Evolutionary conservation across 2,888 invertebrate genomes (phyloP).

Genomic region (Acronicta leporina): DNA sequence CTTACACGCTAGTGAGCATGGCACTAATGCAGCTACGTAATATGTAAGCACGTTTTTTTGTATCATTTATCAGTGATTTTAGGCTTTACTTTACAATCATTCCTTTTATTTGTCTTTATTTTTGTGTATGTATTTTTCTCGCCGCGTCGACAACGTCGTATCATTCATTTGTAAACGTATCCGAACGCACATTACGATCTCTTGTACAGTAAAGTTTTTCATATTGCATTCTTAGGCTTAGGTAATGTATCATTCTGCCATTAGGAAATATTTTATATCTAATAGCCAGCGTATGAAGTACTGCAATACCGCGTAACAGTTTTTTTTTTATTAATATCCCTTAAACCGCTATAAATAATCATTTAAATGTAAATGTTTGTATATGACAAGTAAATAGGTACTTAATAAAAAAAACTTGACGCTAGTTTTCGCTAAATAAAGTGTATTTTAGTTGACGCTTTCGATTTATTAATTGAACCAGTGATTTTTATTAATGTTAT

Average conservation of each 20-base stretch:
- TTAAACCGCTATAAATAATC: no score
- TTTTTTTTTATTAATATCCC: background rate
- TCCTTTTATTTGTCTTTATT: slow-evolving; percentile 52
- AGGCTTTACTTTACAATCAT: slow-evolving; percentile 59
- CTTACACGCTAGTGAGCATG: slow-evolving; percentile 54
- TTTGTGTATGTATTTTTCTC: slow-evolving; percentile 43
- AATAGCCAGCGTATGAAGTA: slow-evolving; percentile 45
- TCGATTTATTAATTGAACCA: no score
- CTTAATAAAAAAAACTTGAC: background rate
- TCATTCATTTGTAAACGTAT: slow-evolving; percentile 54
- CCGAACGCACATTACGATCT: slow-evolving; percentile 76
- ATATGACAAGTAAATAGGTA: no score
- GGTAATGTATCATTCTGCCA: slow-evolving; percentile 59
- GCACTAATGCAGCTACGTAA: slow-evolving; percentile 37
- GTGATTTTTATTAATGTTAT: slow-evolving; percentile 2
- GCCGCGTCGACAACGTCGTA: slow-evolving; percentile 33
- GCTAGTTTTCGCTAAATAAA: background rate
- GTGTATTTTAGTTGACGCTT: no score
- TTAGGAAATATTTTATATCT: slow-evolving; percentile 49
- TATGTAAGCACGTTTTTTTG: slow-evolving; percentile 31
- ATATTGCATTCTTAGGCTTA: slow-evolving; percentile 60
- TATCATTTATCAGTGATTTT: slow-evolving; percentile 31
- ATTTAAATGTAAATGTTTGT: no score
- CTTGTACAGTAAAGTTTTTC: slow-evolving; percentile 69
- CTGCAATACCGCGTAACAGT: slow-evolving; percentile 36